A percentile compares a stretch with the other conserved stretches of the same genome.
These are phyloP conservation scores for Dasypolia templi DNA, from an alignment of 2,888 invertebrate genomes.

Conservation along the genomic window DNA sequence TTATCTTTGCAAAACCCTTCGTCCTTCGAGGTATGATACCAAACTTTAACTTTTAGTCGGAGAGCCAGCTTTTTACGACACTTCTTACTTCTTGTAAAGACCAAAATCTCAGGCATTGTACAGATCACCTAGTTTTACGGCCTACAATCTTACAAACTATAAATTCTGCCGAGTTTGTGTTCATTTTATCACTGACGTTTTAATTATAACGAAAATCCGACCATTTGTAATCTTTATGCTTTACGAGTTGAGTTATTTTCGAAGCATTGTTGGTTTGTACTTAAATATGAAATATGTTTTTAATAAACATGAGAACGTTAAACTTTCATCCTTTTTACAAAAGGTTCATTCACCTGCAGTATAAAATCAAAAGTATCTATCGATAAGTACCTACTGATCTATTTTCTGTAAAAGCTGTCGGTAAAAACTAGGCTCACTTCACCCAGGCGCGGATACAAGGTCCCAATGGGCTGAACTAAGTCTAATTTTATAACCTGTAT, in stretches of 20 bases:
- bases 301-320: conserved; percentile 15
- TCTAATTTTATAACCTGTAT: too few relatives aligned
- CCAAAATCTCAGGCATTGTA: conserved; percentile 16
- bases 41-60: conserved; percentile 23
- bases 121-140: conserved; percentile 39
- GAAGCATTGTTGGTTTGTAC: conserved; percentile 30
- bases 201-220: conserved; percentile 35
- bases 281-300: conserved; percentile 44
- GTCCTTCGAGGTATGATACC: not conserved
- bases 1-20: conserved; percentile 12
- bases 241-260: conserved; percentile 45
- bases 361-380: not conserved
- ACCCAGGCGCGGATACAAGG: too few relatives aligned
- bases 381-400: not conserved
- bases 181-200: conserved; percentile 42
- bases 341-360: not conserved
- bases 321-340: not conserved
- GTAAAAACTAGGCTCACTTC: too few relatives aligned
- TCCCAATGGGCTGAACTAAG: too few relatives aligned
- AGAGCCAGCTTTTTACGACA: conserved; percentile 43
- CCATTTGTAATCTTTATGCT: conserved; percentile 34
- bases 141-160: conserved; percentile 35
- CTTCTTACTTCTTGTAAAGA: conserved; percentile 39
- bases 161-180: conserved; percentile 33
- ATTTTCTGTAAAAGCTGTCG: not conserved